Conservation (phyloP, 2,888 invertebrate species). For the Apeira syringaria region DNA sequence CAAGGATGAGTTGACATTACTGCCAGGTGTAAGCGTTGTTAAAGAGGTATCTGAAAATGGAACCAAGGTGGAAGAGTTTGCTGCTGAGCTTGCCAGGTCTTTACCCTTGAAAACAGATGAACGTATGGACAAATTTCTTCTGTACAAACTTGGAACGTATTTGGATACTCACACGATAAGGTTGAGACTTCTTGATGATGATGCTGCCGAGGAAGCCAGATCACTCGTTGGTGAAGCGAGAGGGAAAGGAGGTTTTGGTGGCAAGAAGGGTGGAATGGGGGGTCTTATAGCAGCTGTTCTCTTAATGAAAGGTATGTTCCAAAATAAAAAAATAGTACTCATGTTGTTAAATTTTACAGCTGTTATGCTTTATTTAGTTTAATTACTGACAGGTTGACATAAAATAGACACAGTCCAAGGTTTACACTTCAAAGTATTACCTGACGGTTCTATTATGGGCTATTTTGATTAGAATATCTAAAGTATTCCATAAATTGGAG, state of each 20-base stretch:
- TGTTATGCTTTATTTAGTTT: no score
- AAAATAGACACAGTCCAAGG: no score
- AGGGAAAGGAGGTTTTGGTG: conserved; percentile 73
- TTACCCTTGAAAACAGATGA: conserved; percentile 90
- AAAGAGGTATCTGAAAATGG: conserved; percentile 81
- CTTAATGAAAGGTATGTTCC: conserved; percentile 85
- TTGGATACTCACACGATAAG: conserved; percentile 89
- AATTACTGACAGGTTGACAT: no score
- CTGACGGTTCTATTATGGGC: no score
- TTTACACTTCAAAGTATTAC: no score
- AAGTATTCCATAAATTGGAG: no score
- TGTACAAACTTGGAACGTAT: conserved; percentile 88
- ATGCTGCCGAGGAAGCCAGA: conserved; percentile 83
- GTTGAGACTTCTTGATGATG: conserved; percentile 87
- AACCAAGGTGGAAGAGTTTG: conserved; percentile 87
- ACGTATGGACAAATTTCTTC: conserved; percentile 88
- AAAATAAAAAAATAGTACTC: conserved; percentile 2
- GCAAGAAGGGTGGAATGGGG: conserved; percentile 79
- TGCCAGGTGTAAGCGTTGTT: conserved; percentile 83
- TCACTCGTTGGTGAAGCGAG: conserved; percentile 81
- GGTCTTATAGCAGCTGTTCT: conserved; percentile 81
- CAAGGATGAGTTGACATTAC: conserved; percentile 51
- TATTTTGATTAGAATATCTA: no score
- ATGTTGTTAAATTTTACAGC: no score
- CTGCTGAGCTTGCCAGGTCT: conserved; percentile 88